Evolutionary conservation across 2,113 vertebrate species (phyloP).

Genomic region (Stegostoma tigrinum): DNA sequence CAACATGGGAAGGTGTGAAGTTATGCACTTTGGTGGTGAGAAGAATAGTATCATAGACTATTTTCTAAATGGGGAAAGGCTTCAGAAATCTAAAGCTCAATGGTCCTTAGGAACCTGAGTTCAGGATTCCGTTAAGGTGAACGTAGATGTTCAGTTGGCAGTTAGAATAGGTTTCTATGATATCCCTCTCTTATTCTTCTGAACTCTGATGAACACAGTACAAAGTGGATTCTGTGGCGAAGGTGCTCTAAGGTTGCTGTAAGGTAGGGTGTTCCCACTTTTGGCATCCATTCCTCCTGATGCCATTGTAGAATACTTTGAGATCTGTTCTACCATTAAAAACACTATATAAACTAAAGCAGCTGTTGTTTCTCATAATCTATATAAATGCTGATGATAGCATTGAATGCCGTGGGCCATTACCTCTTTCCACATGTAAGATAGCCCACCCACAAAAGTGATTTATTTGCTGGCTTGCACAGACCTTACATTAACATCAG

Average conservation of each 20-base stretch:
- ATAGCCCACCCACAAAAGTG: constrained; percentile 23
- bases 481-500: background rate
- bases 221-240: background rate
- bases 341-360: background rate
- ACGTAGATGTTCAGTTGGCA: too few relatives aligned
- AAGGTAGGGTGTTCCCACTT: background rate
- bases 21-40: too few relatives aligned
- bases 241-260: background rate
- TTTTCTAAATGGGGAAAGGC: too few relatives aligned
- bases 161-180: too few relatives aligned
- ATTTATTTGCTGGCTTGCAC: background rate
- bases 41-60: too few relatives aligned
- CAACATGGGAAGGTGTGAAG: too few relatives aligned
- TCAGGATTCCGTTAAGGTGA: too few relatives aligned
- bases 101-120: too few relatives aligned
- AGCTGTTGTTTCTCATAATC: background rate
- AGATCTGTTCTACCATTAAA: background rate
- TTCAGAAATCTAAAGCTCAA: too few relatives aligned
- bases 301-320: background rate
- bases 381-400: background rate
- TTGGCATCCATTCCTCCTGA: background rate
- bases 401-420: background rate
- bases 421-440: background rate
- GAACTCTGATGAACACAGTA: too few relatives aligned
- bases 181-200: too few relatives aligned